These are phyloP conservation scores for Tethea ocularis DNA, from an alignment of 2,888 invertebrate genomes.

Conservation along the genomic window DNA sequence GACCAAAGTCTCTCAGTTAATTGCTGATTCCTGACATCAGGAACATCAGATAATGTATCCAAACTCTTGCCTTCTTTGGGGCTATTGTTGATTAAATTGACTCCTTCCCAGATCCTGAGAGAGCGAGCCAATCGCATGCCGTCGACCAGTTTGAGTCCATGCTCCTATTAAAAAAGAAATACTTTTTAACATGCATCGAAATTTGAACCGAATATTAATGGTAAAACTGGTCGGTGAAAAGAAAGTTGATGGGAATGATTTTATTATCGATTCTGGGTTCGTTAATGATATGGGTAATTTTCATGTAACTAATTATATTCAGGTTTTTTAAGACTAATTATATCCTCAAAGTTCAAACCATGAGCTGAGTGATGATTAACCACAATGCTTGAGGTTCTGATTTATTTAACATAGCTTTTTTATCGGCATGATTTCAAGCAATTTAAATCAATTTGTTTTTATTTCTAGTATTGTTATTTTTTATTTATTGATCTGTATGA, in stretches of 20 bases:
- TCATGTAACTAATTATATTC: constrained; percentile 3
- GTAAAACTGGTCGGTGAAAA: constrained; percentile 5
- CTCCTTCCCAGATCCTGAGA: constrained; percentile 62
- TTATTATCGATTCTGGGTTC: background rate
- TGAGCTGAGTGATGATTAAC: background rate
- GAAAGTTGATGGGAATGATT: constrained; percentile 9
- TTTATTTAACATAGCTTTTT: background rate
- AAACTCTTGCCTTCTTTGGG: constrained; percentile 64
- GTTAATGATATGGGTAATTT: background rate
- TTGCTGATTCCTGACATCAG: constrained; percentile 57
- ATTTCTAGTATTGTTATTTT: too few relatives aligned
- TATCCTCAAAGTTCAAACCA: background rate
- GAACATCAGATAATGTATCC: constrained; percentile 62
- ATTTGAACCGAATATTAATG: background rate
- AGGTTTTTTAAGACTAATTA: background rate
- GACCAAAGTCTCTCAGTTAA: constrained; percentile 68
- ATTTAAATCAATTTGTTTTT: background rate
- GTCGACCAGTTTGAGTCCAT: constrained; percentile 68
- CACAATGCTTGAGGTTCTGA: background rate
- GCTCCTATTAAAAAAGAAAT: constrained; percentile 56
- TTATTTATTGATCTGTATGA: too few relatives aligned
- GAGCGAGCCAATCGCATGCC: constrained; percentile 62
- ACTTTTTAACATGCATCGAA: constrained; percentile 6
- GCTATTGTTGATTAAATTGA: constrained; percentile 65
- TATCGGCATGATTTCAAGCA: background rate